These are phyloP conservation scores for Polia nebulosa DNA, from an alignment of 2,888 invertebrate genomes.

Conservation along the genomic window DNA sequence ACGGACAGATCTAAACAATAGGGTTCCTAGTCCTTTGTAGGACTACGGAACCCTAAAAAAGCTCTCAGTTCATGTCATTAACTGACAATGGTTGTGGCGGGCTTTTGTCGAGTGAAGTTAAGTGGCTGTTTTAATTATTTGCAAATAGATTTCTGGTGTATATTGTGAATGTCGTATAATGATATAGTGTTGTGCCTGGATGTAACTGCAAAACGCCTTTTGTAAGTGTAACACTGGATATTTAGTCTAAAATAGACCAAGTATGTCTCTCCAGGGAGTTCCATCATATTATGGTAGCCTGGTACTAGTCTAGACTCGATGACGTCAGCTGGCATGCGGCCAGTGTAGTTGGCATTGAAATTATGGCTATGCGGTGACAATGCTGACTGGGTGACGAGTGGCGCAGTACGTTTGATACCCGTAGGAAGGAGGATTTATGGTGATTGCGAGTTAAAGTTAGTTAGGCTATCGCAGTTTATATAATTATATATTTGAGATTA, in stretches of 20 bases:
- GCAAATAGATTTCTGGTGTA: too few species aligned
- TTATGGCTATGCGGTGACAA: conserved; percentile 46
- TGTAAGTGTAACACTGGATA: not conserved
- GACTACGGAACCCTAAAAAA: too few species aligned
- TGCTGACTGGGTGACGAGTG: conserved; percentile 34
- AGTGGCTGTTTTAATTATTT: too few species aligned
- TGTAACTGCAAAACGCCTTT: not conserved
- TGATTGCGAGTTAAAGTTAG: conserved; percentile 6
- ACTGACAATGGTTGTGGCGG: too few species aligned
- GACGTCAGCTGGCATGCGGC: conserved; percentile 55
- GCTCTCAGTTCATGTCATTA: too few species aligned
- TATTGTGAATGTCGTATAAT: too few species aligned
- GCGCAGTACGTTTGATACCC: conserved; percentile 30
- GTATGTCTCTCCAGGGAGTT: conserved; percentile 29
- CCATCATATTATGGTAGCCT: conserved; percentile 9
- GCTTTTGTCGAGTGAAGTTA: too few species aligned
- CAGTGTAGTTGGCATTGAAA: conserved; percentile 49
- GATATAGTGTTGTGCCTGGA: too few species aligned
- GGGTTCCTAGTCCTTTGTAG: too few species aligned
- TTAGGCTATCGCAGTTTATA: too few species aligned
- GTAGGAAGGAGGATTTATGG: conserved; percentile 19
- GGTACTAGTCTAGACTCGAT: conserved; percentile 54
- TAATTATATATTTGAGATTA: too few species aligned
- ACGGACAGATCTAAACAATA: too few species aligned
- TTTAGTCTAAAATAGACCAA: conserved; percentile 16